Evolutionary conservation across 2,888 invertebrate genomes (phyloP).

Genomic region (Nyleta sp.): DNA sequence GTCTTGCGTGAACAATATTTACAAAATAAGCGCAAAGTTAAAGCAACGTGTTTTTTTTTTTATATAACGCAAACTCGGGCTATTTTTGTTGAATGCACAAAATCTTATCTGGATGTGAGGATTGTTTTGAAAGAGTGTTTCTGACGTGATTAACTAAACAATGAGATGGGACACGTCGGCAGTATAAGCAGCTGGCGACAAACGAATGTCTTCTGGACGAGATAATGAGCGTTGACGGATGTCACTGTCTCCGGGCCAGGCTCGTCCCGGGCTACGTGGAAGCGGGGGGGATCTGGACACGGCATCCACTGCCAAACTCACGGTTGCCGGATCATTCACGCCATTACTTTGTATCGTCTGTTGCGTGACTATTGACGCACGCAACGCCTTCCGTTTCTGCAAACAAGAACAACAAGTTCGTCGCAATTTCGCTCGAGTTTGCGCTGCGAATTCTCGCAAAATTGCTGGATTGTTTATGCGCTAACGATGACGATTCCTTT

Average conservation of each 20-base stretch:
- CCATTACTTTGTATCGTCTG: slow-evolving; percentile 90
- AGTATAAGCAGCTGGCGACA: slow-evolving; percentile 89
- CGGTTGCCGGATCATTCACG: slow-evolving; percentile 90
- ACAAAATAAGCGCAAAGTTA: too few species aligned
- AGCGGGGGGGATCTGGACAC: slow-evolving; percentile 77
- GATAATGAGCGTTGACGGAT: slow-evolving; percentile 86
- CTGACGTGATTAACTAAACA: slow-evolving; percentile 83
- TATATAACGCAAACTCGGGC: too few species aligned
- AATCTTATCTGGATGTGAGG: slow-evolving; percentile 5
- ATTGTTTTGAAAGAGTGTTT: slow-evolving; percentile 7
- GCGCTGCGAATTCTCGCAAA: slow-evolving; percentile 5
- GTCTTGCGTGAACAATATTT: not conserved
- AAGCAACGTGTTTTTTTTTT: not conserved
- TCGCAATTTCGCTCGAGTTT: slow-evolving; percentile 2
- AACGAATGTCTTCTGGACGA: slow-evolving; percentile 80
- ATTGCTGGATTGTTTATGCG: slow-evolving; percentile 16
- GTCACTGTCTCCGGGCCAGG: slow-evolving; percentile 87
- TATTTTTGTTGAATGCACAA: slow-evolving; percentile 29
- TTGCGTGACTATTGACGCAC: slow-evolving; percentile 91
- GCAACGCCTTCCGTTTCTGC: slow-evolving; percentile 94
- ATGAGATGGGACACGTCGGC: slow-evolving; percentile 92
- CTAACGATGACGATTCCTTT: not conserved
- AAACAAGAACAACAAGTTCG: slow-evolving; percentile 74
- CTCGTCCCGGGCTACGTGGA: slow-evolving; percentile 86
- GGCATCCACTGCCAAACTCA: slow-evolving; percentile 91